Percentiles rank a stretch among this genome's conserved stretches.
These are phyloP conservation scores for Agapostemon virescens DNA, from an alignment of 2,888 invertebrate species.

Conservation along the genomic window DNA sequence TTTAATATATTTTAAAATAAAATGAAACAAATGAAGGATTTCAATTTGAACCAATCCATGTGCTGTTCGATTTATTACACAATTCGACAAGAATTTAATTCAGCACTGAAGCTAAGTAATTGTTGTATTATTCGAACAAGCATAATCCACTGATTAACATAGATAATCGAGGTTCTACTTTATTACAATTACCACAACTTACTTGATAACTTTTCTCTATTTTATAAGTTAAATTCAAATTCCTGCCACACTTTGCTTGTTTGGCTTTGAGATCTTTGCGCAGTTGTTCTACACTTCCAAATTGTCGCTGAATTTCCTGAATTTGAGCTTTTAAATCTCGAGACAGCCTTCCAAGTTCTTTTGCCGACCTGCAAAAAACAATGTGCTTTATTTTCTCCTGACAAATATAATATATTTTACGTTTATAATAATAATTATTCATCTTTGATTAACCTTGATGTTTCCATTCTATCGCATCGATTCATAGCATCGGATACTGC, in stretches of 20 bases:
- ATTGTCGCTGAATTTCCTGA: conserved; percentile 66
- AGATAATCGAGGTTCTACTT: no score
- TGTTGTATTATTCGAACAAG: no score
- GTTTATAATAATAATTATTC: neutral
- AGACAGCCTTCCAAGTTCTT: conserved; percentile 62
- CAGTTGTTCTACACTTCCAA: conserved; percentile 72
- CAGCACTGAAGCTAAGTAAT: no score
- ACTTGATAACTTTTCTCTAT: conserved; percentile 69
- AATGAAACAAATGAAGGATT: no score
- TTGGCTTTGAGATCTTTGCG: conserved; percentile 76
- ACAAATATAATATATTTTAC: neutral
- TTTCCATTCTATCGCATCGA: conserved; percentile 81
- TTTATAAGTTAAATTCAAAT: conserved; percentile 67
- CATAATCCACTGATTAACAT: no score
- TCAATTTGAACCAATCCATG: no score
- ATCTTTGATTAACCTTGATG: conserved; percentile 80
- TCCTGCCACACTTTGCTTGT: conserved; percentile 70
- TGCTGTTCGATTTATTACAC: no score
- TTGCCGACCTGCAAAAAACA: conserved; percentile 61
- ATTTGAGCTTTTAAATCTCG: conserved; percentile 67
- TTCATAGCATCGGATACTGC: conserved; percentile 80
- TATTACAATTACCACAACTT: conserved; percentile 42
- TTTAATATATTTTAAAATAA: neutral
- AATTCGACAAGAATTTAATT: no score
- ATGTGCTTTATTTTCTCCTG: neutral